Evolutionary conservation across 2,888 invertebrate genomes (phyloP).

Genomic region (Ditula angustiorana): DNA sequence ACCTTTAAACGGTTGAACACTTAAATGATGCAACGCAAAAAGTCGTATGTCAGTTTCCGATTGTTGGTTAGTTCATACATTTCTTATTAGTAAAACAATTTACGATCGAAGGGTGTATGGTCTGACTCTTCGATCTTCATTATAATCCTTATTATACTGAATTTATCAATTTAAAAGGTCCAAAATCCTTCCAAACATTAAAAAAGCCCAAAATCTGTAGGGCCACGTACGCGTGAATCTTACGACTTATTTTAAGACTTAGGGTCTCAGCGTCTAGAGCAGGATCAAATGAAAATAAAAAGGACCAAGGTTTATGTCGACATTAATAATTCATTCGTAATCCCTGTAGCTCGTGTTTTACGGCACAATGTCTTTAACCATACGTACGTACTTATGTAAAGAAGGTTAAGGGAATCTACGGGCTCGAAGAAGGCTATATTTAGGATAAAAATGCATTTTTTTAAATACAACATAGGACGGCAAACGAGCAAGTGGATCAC

Average conservation of each 20-base stretch:
- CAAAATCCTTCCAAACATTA: too few relatives aligned
- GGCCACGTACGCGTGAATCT: neutral
- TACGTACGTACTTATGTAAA: conserved; percentile 17
- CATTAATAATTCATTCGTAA: conserved; percentile 44
- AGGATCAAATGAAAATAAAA: conserved; percentile 35
- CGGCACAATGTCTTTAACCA: conserved; percentile 32
- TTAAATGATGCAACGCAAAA: too few relatives aligned
- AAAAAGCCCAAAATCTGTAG: neutral
- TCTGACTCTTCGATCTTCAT: too few relatives aligned
- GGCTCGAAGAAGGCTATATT: neutral
- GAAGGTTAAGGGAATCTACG: conserved; percentile 11
- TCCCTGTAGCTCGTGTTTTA: conserved; percentile 38
- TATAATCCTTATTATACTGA: too few relatives aligned
- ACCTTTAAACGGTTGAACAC: too few relatives aligned
- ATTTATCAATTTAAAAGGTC: too few relatives aligned
- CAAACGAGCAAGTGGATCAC: too few relatives aligned
- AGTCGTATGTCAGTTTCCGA: too few relatives aligned
- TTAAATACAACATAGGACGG: too few relatives aligned
- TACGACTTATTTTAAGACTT: conserved; percentile 4
- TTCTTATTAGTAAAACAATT: too few relatives aligned
- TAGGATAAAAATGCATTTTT: neutral
- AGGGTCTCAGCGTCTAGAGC: neutral
- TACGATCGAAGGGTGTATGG: too few relatives aligned
- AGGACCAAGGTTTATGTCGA: conserved; percentile 35
- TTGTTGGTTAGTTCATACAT: too few relatives aligned